phyloP scores from a whole-genome alignment of 2,113 vertebrate species.

The Platichthys flesus region DNA sequence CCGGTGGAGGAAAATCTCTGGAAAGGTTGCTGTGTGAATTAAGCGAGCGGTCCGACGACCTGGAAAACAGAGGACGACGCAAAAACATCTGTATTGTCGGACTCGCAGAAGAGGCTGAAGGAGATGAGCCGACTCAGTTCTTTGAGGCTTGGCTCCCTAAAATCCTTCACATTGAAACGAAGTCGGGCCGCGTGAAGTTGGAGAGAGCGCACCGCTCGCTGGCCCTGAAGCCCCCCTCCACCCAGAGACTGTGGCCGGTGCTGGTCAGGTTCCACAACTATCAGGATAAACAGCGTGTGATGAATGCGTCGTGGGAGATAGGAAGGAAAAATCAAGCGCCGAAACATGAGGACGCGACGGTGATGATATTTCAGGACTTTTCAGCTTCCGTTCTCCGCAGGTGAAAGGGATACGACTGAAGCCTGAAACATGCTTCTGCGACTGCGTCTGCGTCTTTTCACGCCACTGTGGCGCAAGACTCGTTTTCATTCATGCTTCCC shows the following conservation, averaged over 20 bases:
- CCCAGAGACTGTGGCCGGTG: background rate
- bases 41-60: too few relatives aligned
- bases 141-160: slow-evolving; percentile 11
- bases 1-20: too few relatives aligned
- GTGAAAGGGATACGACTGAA: background rate
- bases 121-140: background rate
- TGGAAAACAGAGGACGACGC: too few relatives aligned
- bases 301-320: background rate
- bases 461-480: too few relatives aligned
- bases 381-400: background rate
- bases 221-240: background rate
- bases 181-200: background rate
- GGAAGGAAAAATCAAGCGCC: background rate
- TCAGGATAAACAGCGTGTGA: background rate
- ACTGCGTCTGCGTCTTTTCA: too few relatives aligned
- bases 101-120: background rate
- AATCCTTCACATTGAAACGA: background rate
- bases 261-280: slow-evolving; percentile 6
- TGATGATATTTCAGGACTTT: slow-evolving; percentile 6
- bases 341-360: background rate
- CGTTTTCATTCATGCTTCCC: too few relatives aligned
- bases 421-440: too few relatives aligned
- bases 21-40: too few relatives aligned
- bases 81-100: too few relatives aligned
- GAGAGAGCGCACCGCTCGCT: background rate